Base-by-base conservation (phyloP, 2,888 invertebrate species). In the Drosophila imparisetae region DNA sequence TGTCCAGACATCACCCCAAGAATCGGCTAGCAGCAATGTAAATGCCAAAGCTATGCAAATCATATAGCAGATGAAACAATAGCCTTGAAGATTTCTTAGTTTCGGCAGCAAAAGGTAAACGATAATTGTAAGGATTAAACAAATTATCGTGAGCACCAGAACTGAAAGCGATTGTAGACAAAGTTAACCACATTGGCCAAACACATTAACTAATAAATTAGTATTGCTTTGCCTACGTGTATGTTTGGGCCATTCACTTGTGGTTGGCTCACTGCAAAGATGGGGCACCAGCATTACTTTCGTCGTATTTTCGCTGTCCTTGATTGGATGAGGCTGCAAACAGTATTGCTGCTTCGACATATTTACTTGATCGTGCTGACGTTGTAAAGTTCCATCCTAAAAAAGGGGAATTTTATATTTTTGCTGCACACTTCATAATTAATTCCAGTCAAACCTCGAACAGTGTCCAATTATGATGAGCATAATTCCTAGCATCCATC, bases 111-210 rank as follows among this genome's bases (percentile, higher is more conserved):
- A 62, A 0, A 74, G 65, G 15, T 77, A 78, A 4, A 78, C 38
- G n/a, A 69, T 75, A 81, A 96, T 95, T 2, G 96, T 96, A 0
- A 94, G 93, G 49, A 96, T 81, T 3, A 96, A 93, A 79, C 96
- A 96, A 5, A 96, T 95, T 60, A 96, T 94, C 0, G 96, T 96
- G 11, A 96, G 92, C 2, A 95, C 92, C 87, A 96, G 94, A 66
- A 96, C 96, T 96, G 92, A 13, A 93, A 92, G 21, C 1, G 5
- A 27, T n/a, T 48, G 7, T 30, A 21, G 13, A 52, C 32, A 36
- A 36, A 21, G n/a, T 18, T 15, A 27, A 50, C 7, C 18, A 27
- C 32, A 34, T 54, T 34, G 11, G 36, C 36, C 15, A 36, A 36
- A 36, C 15, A 36, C 2, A 18, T 18, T 15, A 15, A 7, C 6